Evolutionary conservation across 2,113 vertebrate species (phyloP), one percentile per base, ranked within the genome.

Genomic region (Lota lota): DNA sequence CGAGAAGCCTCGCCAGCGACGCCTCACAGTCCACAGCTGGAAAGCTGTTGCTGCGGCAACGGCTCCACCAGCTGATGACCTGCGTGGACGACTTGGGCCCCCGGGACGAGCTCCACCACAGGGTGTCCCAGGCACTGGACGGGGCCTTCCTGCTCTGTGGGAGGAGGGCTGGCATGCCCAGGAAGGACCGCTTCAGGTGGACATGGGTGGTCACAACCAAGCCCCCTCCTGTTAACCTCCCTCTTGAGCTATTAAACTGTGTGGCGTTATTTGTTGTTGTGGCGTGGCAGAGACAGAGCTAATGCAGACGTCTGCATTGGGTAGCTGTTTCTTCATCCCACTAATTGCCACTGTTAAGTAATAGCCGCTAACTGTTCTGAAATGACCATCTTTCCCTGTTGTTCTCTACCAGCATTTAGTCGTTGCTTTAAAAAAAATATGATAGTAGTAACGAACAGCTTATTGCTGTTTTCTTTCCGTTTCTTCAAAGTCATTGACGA

Each of bases 31-130:
- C 88, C 10, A 75, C 87, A 1, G 72, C 80, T 3, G 83, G 86
- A 59, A 87, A 67, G 47, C 6, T 80, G 66, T 81, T 76, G 24
- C 90, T 94, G 73, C 88, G 91, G 0, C 91, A 94, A 4, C 90
- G 83, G 1, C 81, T 93, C 62, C 82, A 81, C 15, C 90, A 91
- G 76, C 90, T 92, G 0, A 88, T 91, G 80, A 89, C 90, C 7
- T 93, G 87, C 0, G 59, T 92, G 15, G 91, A 94, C 28, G 88
- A 94, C 77, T 75, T 93, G 73, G 82, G 86, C 75, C 86, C 88
- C 0, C 72, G 83, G 10, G 80, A 88, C 1, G 80, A 92, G 61
- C 70, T 90, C 2, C 88, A 92, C 0, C 69, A 92, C 0, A 83
- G 91, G 64, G 82, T 94, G 75, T 88, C 85, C 3, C 85, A 85